Percentiles rank a stretch among this genome's conserved stretches.
Conservation (phyloP, 2,113 vertebrate species). For the Marmota flaviventris region DNA sequence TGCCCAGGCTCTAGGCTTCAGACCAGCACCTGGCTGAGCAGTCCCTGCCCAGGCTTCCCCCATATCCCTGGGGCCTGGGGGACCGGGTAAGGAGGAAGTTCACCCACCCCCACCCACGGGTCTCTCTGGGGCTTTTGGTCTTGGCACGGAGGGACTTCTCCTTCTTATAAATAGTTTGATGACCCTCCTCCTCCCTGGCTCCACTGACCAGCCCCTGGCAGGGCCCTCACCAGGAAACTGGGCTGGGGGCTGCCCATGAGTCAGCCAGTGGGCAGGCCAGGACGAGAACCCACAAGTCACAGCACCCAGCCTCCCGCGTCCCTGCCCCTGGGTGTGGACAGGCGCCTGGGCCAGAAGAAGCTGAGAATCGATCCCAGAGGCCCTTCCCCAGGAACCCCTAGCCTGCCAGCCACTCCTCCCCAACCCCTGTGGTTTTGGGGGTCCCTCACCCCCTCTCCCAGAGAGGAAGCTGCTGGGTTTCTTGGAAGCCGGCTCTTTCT, state of each 20-base stretch:
- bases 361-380: conserved; percentile 53
- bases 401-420: neutral
- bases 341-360: conserved; percentile 55
- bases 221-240: conserved; percentile 71
- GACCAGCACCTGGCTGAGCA: neutral
- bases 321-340: conserved; percentile 83
- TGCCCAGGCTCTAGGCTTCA: conserved; percentile 35
- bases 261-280: conserved; percentile 74
- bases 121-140: conserved; percentile 79
- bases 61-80: neutral
- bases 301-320: conserved; percentile 67
- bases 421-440: conserved; percentile 51
- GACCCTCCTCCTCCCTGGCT: conserved; percentile 61
- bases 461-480: conserved; percentile 63
- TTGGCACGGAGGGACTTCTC: conserved; percentile 79
- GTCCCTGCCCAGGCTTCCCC: neutral
- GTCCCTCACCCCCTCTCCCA: conserved; percentile 46
- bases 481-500: conserved; percentile 70
- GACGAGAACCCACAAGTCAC: conserved; percentile 74
- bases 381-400: conserved; percentile 41
- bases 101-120: conserved; percentile 65
- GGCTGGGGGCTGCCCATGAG: conserved; percentile 78
- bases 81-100: conserved; percentile 77
- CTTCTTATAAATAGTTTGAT: conserved; percentile 82
- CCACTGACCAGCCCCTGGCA: neutral